phyloP scores from a whole-genome alignment of 2,888 invertebrate genomes.

The Nebria salina region DNA sequence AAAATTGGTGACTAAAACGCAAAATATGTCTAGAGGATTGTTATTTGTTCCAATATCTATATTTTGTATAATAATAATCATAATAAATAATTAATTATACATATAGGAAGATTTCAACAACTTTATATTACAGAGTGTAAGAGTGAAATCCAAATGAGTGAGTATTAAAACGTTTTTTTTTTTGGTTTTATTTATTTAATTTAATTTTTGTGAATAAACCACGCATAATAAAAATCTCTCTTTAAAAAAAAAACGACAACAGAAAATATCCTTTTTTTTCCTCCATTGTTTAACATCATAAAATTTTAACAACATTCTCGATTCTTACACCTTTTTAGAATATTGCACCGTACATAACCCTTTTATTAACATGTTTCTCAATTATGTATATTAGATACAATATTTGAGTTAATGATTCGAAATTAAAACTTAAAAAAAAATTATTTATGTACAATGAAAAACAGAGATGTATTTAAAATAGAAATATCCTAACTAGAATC shows the following conservation, averaged over 20 bases:
- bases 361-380: constrained; percentile 9
- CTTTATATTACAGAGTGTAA: constrained; percentile 43
- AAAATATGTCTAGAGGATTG: constrained; percentile 7
- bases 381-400: constrained; percentile 10
- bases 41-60: constrained; percentile 45
- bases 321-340: constrained; percentile 13
- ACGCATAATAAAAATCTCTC: constrained; percentile 10
- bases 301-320: constrained; percentile 11
- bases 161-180: constrained; percentile 8
- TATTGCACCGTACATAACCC: constrained; percentile 17
- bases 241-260: neutral
- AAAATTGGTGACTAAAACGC: neutral
- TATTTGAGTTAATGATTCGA: constrained; percentile 2
- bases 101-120: constrained; percentile 44
- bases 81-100: constrained; percentile 38
- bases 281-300: constrained; percentile 1
- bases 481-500: constrained; percentile 21
- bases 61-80: constrained; percentile 37
- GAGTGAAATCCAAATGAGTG: constrained; percentile 32
- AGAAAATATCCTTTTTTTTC: neutral
- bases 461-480: constrained; percentile 30
- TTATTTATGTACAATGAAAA: constrained; percentile 21
- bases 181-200: neutral
- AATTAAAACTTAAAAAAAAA: constrained; percentile 7
- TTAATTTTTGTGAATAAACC: constrained; percentile 16